Evolutionary conservation across 2,797 vertebrate genomes (phyloP).

Genomic region (Nannoperca australis): DNA sequence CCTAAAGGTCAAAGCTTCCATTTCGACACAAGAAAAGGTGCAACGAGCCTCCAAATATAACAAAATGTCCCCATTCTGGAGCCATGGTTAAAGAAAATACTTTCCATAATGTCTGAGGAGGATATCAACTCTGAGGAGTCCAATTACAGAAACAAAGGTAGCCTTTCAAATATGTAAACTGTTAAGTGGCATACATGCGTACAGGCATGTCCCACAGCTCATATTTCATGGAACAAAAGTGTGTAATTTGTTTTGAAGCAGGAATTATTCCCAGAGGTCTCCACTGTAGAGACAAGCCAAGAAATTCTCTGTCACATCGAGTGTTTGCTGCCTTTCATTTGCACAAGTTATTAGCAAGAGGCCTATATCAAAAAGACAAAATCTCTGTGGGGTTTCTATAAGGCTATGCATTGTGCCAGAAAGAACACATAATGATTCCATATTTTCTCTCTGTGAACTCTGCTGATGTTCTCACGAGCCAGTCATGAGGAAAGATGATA

Average conservation of each 20-base stretch:
- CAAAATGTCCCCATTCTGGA: background rate
- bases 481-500: conserved; percentile 41
- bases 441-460: conserved; percentile 30
- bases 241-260: conserved; percentile 16
- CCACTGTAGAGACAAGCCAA: conserved; percentile 19
- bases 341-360: conserved; percentile 22
- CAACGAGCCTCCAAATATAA: background rate
- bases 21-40: no score
- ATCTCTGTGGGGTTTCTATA: conserved; percentile 1
- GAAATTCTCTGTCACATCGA: conserved; percentile 7
- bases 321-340: conserved; percentile 43
- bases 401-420: conserved; percentile 13
- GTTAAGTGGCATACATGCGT: background rate
- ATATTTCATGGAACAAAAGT: conserved; percentile 32
- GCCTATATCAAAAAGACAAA: conserved; percentile 5
- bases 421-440: conserved; percentile 13
- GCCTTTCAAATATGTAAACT: conserved; percentile 3
- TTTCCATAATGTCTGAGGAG: background rate
- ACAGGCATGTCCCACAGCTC: background rate
- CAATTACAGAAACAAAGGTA: background rate
- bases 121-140: background rate
- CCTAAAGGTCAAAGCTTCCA: background rate
- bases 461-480: conserved; percentile 40
- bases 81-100: background rate
- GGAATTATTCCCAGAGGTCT: conserved; percentile 14